phyloP scores from a whole-genome alignment of 1,140 invertebrate species.

The Drosophila jambulina region DNA sequence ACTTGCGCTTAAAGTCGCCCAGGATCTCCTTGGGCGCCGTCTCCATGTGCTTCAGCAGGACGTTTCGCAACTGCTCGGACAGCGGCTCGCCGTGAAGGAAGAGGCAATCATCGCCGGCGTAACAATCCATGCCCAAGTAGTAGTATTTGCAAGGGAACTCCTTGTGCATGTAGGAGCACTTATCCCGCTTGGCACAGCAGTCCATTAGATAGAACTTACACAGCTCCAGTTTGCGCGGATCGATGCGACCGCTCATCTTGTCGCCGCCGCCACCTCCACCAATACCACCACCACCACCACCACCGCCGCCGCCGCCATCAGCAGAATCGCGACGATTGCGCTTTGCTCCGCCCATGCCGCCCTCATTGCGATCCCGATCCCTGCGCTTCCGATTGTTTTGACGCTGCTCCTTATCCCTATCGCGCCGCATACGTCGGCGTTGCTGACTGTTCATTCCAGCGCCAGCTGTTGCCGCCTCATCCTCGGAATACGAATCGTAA shows the following conservation, averaged over 20 bases:
- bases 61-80: conserved; percentile 89
- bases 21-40: conserved; percentile 95
- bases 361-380: conserved; percentile 80
- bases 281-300: too few relatives aligned
- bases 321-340: conserved; percentile 60
- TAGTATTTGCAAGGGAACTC: conserved; percentile 99
- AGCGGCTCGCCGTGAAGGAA: conserved; percentile 96
- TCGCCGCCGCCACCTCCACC: conserved; percentile 88
- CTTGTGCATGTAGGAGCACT: conserved; percentile 98
- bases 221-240: conserved; percentile 95
- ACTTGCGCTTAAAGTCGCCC: conserved; percentile 93
- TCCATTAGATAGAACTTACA: conserved; percentile 99
- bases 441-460: conserved; percentile 44
- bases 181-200: conserved; percentile 97
- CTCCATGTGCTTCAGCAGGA: conserved; percentile 93
- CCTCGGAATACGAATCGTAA: conserved; percentile 86
- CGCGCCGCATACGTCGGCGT: conserved; percentile 73
- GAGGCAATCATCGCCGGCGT: conserved; percentile 93
- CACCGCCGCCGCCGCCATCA: conserved; percentile 89
- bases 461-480: conserved; percentile 76
- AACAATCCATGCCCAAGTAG: conserved; percentile 95
- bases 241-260: conserved; percentile 86
- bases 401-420: conserved; percentile 46
- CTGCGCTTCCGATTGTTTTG: conserved; percentile 64
- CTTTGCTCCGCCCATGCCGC: conserved; percentile 69